A percentile compares a stretch with the other conserved stretches of the same genome.
Evolutionary conservation across 2,113 vertebrate species (phyloP).

Genomic region (Halcyon senegalensis): DNA sequence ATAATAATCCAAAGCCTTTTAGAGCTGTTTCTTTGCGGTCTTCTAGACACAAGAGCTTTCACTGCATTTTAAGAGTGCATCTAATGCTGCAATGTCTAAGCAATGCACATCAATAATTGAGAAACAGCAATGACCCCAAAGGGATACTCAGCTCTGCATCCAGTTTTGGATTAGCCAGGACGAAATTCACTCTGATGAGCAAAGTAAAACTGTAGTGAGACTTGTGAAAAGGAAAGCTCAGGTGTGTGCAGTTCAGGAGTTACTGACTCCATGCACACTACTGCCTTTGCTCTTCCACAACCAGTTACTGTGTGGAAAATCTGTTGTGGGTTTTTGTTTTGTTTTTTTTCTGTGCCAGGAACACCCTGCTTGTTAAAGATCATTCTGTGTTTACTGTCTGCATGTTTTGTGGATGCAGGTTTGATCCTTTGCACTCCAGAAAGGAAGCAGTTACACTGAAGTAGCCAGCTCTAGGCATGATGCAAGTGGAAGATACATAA

Average conservation of each 20-base stretch:
- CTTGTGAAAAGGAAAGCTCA: not conserved
- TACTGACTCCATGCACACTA: not conserved
- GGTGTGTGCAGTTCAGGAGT: not conserved
- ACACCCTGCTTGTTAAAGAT: not conserved
- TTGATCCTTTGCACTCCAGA: not conserved
- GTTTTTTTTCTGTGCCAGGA: not conserved
- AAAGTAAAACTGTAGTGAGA: not conserved
- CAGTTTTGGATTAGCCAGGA: not conserved
- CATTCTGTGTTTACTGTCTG: not conserved
- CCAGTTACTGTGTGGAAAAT: not conserved
- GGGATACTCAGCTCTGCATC: not conserved
- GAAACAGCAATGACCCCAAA: not conserved
- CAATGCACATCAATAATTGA: not conserved
- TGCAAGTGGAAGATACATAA: not conserved
- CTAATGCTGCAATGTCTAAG: not conserved
- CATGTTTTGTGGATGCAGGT: not conserved
- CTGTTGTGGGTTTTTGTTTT: too few species aligned
- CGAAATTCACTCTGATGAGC: not conserved
- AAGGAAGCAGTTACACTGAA: not conserved
- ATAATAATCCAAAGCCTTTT: not conserved
- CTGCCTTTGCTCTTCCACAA: not conserved
- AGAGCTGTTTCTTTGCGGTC: constrained; percentile 1
- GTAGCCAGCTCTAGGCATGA: not conserved
- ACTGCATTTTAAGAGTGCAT: constrained; percentile 4
- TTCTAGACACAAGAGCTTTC: not conserved